Base-by-base conservation (phyloP, 2,797 vertebrate genomes). In the Lutjanus argentimaculatus region DNA sequence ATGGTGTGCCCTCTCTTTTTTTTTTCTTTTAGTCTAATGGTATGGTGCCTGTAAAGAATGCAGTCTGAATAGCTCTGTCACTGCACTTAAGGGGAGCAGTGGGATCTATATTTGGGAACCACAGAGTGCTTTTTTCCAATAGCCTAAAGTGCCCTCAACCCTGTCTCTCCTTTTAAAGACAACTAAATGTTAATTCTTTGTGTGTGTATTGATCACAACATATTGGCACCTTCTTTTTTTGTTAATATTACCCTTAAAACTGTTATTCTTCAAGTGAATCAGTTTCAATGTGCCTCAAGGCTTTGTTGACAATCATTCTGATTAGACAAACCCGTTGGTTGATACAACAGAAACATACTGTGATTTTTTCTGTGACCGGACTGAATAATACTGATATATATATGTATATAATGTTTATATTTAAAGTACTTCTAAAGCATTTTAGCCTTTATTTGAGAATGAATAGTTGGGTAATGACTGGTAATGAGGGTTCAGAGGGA, bases 41-140 rank as follows among this genome's bases (percentile, higher is more conserved):
- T 71, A 72, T 82, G 79, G 72, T 79, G 88, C 56, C 75, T 76
- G 72, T 88, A 79, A 88, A 92, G 75, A 85, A 85, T 70, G 69
- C 55, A 15, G 19, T 66, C 63, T 9, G 8, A 75, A 83, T 58
- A 11, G 64, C 67, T 68, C 71, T 51, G 77, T 81, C 72, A 56
- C 49, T 77, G 66, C 86, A 80, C 82, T 89, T 71, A 79, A 79
- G 61, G 56, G 67, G 63, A 49, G 42, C 7, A 8, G 10, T 4
- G 45, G 70, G 76, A 84, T 89, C 81, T 71, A 64, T 86, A 71
- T 75, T 74, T 84, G 9, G 81, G 68, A 75, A 55, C 22, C 2
- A 22, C 62, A 59, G 64, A 74, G 81, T 14, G 81, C 51, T 80
- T 88, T 83, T 83, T 87, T 36, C 30, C 84, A 89, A 85, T 89